Percentiles rank a stretch among this genome's conserved stretches.
phyloP scores from a whole-genome alignment of 2,113 vertebrate species.

The Anolis carolinensis region DNA sequence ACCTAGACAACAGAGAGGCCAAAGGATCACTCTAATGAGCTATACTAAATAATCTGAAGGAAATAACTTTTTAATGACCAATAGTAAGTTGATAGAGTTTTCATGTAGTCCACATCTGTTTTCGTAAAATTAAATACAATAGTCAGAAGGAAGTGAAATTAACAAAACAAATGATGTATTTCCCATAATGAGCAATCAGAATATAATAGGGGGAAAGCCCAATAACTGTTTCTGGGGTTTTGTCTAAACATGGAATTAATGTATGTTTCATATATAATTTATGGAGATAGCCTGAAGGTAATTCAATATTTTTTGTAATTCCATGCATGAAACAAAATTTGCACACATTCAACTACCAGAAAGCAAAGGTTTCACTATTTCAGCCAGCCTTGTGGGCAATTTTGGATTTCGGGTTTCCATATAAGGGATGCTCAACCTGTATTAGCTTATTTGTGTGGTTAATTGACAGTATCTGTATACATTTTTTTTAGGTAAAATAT shows the following conservation, averaged over 20 bases:
- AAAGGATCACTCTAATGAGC: not conserved
- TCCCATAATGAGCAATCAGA: not conserved
- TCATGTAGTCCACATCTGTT: not conserved
- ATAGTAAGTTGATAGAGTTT: not conserved
- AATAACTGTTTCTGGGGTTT: not conserved
- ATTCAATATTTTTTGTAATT: too few relatives aligned
- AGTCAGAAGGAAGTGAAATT: not conserved
- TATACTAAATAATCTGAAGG: not conserved
- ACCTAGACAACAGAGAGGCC: not conserved
- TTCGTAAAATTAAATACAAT: not conserved
- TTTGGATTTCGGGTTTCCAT: not conserved
- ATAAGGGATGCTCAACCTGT: constrained; percentile 1
- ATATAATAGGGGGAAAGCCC: not conserved
- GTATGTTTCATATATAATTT: too few relatives aligned
- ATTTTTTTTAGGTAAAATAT: not conserved
- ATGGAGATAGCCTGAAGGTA: too few relatives aligned
- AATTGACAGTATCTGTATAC: constrained; percentile 2
- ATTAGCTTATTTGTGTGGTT: constrained; percentile 2
- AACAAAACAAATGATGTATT: too few relatives aligned
- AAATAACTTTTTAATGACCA: not conserved
- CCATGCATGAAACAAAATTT: too few relatives aligned
- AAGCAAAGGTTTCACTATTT: too few relatives aligned
- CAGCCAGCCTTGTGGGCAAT: too few relatives aligned
- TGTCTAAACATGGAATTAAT: not conserved
- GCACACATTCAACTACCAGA: too few relatives aligned